phyloP scores from a whole-genome alignment of 2,888 invertebrate genomes.

The Agrochola lota region DNA sequence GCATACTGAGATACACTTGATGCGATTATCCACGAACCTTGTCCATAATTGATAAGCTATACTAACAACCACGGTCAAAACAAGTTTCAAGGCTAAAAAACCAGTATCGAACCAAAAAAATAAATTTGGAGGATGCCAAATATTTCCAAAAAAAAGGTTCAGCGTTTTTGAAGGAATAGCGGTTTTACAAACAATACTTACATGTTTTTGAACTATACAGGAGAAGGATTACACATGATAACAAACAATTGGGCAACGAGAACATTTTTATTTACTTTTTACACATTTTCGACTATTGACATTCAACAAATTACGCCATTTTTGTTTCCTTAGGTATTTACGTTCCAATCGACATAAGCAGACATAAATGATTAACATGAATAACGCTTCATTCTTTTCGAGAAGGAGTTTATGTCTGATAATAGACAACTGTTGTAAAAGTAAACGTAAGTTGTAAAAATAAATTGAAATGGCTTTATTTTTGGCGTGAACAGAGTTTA shows the following conservation, averaged over 20 bases:
- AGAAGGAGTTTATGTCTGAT: not conserved
- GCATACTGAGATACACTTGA: slow-evolving; percentile 49
- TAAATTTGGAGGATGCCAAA: slow-evolving; percentile 56
- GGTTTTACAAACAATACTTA: slow-evolving; percentile 73
- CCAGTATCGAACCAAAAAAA: slow-evolving; percentile 66
- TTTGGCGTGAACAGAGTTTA: not conserved
- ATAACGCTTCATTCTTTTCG: not conserved
- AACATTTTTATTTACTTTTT: slow-evolving; percentile 87
- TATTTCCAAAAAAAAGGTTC: slow-evolving; percentile 37
- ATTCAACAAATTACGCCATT: slow-evolving; percentile 84
- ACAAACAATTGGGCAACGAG: slow-evolving; percentile 76
- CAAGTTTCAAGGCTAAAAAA: slow-evolving; percentile 70
- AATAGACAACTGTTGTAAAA: not conserved
- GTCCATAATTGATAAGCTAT: slow-evolving; percentile 69
- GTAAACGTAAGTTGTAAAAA: fast-evolving
- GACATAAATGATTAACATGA: not conserved
- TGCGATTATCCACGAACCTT: slow-evolving; percentile 65
- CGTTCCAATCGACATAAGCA: slow-evolving; percentile 53
- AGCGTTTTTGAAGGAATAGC: not conserved
- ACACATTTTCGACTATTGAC: slow-evolving; percentile 84
- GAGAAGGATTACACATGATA: slow-evolving; percentile 77
- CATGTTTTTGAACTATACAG: slow-evolving; percentile 78
- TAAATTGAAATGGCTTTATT: not conserved
- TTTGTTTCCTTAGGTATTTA: slow-evolving; percentile 75
- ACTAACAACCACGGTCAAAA: slow-evolving; percentile 61